These are phyloP conservation scores for Saxidomus purpurata DNA, from an alignment of 1,140 invertebrate species.

Conservation along the genomic window DNA sequence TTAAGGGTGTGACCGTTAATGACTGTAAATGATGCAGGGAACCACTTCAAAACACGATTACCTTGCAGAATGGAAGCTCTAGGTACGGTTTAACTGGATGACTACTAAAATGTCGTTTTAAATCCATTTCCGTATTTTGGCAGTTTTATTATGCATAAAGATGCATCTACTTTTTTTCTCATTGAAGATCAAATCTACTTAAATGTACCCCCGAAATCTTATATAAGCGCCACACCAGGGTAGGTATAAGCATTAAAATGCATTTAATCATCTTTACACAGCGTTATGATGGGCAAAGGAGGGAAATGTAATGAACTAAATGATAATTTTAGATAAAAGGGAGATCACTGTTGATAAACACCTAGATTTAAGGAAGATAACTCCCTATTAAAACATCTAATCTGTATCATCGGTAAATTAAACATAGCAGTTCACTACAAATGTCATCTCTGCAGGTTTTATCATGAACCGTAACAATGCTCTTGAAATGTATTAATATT, in stretches of 20 bases:
- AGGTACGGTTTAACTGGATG: too few relatives aligned
- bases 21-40: too few relatives aligned
- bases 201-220: too few relatives aligned
- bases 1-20: too few relatives aligned
- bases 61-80: too few relatives aligned
- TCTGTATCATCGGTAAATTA: not conserved
- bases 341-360: constrained; percentile 52
- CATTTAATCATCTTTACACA: constrained; percentile 39
- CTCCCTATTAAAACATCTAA: constrained; percentile 2
- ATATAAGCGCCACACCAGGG: not conserved
- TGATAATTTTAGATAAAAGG: constrained; percentile 57
- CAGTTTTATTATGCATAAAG: too few relatives aligned
- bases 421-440: not conserved
- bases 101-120: too few relatives aligned
- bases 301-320: constrained; percentile 36
- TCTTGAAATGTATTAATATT: constrained; percentile 3
- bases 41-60: too few relatives aligned
- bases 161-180: too few relatives aligned
- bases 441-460: not conserved
- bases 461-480: constrained; percentile 9
- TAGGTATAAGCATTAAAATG: constrained; percentile 41
- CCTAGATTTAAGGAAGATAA: not conserved
- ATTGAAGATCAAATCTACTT: too few relatives aligned
- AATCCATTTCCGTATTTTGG: too few relatives aligned
- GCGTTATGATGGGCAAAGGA: constrained; percentile 25